phyloP scores from a whole-genome alignment of 2,888 invertebrate species.

The Synergus umbraculus region DNA sequence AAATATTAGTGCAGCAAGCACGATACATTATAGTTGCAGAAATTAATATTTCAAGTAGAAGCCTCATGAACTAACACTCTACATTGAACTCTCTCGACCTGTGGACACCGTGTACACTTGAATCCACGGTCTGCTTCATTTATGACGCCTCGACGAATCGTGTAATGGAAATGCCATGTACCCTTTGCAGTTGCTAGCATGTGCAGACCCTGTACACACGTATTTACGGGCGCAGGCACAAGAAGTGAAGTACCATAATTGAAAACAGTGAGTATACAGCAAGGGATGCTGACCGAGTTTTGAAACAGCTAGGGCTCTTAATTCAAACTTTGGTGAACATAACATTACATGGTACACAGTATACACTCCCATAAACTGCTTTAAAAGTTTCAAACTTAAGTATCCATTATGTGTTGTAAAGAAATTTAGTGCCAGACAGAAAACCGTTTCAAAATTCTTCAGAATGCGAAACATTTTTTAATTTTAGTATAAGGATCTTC shows the following conservation, averaged over 20 bases:
- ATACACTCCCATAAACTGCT: background rate
- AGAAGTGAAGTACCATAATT: slow-evolving; percentile 18
- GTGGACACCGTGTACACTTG: slow-evolving; percentile 34
- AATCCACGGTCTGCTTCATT: slow-evolving; percentile 53
- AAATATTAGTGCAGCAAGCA: slow-evolving; percentile 6
- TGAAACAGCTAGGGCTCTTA: background rate
- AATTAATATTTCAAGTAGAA: slow-evolving; percentile 22
- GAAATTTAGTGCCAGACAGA: background rate
- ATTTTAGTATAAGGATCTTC: background rate
- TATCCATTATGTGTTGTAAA: background rate
- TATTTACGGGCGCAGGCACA: background rate
- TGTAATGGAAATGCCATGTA: slow-evolving; percentile 58
- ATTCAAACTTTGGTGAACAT: background rate
- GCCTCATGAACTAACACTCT: slow-evolving; percentile 17
- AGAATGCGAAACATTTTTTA: background rate
- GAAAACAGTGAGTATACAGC: slow-evolving; percentile 3
- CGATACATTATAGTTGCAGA: background rate
- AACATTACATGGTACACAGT: background rate
- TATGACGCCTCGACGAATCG: slow-evolving; percentile 53
- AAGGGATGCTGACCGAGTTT: background rate
- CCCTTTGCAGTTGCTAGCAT: slow-evolving; percentile 42
- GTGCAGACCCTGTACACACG: background rate
- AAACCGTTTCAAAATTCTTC: background rate
- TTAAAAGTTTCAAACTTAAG: background rate
- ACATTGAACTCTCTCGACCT: slow-evolving; percentile 56